These are phyloP conservation scores for Petrocephalus microphthalmus DNA, from an alignment of 2,113 vertebrate species.

Conservation along the genomic window DNA sequence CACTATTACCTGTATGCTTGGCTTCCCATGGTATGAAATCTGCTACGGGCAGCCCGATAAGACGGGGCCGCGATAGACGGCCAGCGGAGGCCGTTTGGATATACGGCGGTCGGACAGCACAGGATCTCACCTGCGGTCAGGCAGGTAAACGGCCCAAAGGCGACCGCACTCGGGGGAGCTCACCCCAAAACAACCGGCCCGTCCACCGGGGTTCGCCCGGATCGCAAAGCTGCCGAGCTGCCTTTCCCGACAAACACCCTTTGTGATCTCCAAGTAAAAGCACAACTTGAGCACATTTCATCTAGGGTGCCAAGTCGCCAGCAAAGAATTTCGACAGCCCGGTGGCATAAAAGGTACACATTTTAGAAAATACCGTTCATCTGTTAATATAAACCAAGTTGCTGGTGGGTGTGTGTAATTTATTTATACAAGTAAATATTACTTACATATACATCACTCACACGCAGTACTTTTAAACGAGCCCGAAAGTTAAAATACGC, in stretches of 20 bases:
- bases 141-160: not conserved
- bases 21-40: not conserved
- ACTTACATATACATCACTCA: too few relatives aligned
- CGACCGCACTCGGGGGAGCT: not conserved
- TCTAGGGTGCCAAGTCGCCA: not conserved
- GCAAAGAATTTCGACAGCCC: not conserved
- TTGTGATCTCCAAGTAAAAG: not conserved
- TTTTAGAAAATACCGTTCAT: not conserved
- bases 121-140: not conserved
- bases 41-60: not conserved
- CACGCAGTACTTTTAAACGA: not conserved
- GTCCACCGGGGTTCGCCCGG: not conserved
- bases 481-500: not conserved
- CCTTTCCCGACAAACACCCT: not conserved
- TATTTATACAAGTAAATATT: too few relatives aligned
- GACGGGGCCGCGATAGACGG: not conserved
- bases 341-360: not conserved
- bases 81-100: not conserved
- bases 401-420: not conserved
- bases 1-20: not conserved
- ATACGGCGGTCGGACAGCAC: constrained; percentile 7
- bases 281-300: not conserved
- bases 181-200: not conserved
- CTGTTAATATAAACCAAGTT: not conserved
- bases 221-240: not conserved